Evolutionary conservation across 2,797 vertebrate genomes (phyloP).

Genomic region (Phalloptychus januarius): DNA sequence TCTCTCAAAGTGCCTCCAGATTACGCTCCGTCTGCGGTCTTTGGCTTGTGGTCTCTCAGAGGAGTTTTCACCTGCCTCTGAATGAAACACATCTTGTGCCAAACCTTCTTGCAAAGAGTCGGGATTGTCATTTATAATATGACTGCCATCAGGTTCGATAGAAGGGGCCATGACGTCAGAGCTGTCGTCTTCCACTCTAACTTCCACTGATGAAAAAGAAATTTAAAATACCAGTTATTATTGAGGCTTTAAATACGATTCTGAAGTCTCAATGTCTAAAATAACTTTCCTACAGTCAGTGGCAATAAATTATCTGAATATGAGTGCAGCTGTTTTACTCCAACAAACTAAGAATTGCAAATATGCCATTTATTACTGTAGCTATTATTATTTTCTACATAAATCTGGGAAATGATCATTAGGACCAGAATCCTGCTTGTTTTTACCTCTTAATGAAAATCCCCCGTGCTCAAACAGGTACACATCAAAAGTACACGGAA

Average conservation of each 20-base stretch:
- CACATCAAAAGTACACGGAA: background rate
- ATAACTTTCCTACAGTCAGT: background rate
- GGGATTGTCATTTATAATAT: slow-evolving; percentile 40
- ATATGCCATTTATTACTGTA: background rate
- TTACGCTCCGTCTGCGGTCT: slow-evolving; percentile 41
- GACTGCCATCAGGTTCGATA: slow-evolving; percentile 49
- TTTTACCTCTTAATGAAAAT: background rate
- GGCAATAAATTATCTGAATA: background rate
- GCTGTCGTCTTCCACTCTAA: slow-evolving; percentile 61
- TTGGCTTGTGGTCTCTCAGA: slow-evolving; percentile 21
- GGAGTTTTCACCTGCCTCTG: slow-evolving; percentile 2
- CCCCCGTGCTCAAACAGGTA: background rate
- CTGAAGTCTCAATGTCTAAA: background rate
- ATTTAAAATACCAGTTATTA: background rate
- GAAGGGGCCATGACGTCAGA: slow-evolving; percentile 34
- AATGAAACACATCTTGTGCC: background rate
- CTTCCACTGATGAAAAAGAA: slow-evolving; percentile 56
- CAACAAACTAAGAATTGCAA: background rate
- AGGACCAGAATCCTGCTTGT: background rate
- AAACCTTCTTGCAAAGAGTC: slow-evolving; percentile 32
- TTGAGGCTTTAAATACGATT: background rate
- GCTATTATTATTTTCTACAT: background rate
- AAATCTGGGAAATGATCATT: background rate
- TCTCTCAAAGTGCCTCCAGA: slow-evolving; percentile 74
- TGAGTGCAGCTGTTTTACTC: background rate